phyloP scores from a whole-genome alignment of 2,888 invertebrate species.

The Cephus pulcher region DNA sequence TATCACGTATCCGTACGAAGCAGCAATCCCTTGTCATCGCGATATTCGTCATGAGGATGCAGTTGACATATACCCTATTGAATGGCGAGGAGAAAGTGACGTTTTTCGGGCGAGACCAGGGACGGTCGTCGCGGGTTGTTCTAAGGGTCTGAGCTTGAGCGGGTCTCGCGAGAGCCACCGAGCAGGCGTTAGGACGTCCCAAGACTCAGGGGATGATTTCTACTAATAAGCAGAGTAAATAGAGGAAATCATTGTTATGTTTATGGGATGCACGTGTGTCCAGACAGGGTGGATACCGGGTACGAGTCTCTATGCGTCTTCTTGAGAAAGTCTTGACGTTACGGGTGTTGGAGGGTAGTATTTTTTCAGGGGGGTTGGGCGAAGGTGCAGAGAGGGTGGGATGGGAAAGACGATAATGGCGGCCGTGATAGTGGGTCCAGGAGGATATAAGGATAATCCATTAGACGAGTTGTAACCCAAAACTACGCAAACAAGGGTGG shows the following conservation, averaged over 20 bases:
- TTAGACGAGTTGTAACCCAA: slow-evolving; percentile 63
- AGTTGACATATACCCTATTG: neutral
- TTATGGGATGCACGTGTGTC: slow-evolving; percentile 42
- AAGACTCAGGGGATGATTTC: slow-evolving; percentile 18
- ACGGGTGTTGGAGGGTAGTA: neutral
- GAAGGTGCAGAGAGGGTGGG: neutral
- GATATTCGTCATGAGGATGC: neutral
- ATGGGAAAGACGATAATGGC: slow-evolving; percentile 25
- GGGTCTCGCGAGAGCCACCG: neutral
- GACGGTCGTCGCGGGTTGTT: neutral
- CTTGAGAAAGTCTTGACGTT: neutral
- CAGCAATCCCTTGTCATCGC: neutral
- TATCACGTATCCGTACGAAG: neutral
- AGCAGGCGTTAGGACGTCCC: neutral
- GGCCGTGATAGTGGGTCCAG: neutral
- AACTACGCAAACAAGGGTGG: slow-evolving; percentile 63
- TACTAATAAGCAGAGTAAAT: slow-evolving; percentile 59
- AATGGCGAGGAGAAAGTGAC: neutral
- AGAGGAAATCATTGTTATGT: slow-evolving; percentile 55
- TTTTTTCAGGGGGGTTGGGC: neutral
- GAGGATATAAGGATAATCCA: slow-evolving; percentile 60
- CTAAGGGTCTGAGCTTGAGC: neutral
- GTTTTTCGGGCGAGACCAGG: neutral
- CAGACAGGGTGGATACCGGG: slow-evolving; percentile 33
- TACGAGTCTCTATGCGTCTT: neutral